Conservation (phyloP, 2,797 vertebrate genomes). For the Hybognathus amarus region DNA sequence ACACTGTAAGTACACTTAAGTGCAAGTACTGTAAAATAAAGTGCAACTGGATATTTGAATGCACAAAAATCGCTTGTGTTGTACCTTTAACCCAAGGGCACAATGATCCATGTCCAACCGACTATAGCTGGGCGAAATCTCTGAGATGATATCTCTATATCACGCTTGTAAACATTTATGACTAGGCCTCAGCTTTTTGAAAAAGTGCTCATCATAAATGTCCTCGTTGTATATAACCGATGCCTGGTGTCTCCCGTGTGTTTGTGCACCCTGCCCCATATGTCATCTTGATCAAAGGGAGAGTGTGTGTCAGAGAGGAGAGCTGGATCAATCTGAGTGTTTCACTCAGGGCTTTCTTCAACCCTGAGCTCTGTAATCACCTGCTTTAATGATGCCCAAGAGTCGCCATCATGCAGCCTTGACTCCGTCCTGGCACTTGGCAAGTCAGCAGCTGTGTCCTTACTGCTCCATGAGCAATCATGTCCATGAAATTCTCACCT, state of each 20-base stretch:
- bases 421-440: slow-evolving; percentile 31
- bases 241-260: slow-evolving; percentile 57
- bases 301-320: slow-evolving; percentile 10
- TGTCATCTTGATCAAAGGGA: slow-evolving; percentile 51
- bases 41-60: not conserved
- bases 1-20: no score
- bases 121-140: slow-evolving; percentile 2
- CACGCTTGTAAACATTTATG: slow-evolving; percentile 63
- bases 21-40: no score
- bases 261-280: slow-evolving; percentile 30
- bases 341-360: slow-evolving; percentile 44
- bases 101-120: not conserved
- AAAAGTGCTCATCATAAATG: slow-evolving; percentile 60
- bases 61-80: not conserved
- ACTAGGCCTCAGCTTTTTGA: slow-evolving; percentile 50
- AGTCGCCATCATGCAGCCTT: slow-evolving; percentile 39
- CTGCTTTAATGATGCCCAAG: slow-evolving; percentile 48
- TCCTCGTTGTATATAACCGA: slow-evolving; percentile 45
- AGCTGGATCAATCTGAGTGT: slow-evolving; percentile 38
- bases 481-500: slow-evolving; percentile 34
- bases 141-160: slow-evolving; percentile 30
- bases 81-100: not conserved
- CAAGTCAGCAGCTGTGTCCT: slow-evolving; percentile 34
- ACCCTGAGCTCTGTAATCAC: slow-evolving; percentile 56
- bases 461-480: slow-evolving; percentile 24